phyloP scores from a whole-genome alignment of 2,113 vertebrate species.

The Odocoileus hemionus region DNA sequence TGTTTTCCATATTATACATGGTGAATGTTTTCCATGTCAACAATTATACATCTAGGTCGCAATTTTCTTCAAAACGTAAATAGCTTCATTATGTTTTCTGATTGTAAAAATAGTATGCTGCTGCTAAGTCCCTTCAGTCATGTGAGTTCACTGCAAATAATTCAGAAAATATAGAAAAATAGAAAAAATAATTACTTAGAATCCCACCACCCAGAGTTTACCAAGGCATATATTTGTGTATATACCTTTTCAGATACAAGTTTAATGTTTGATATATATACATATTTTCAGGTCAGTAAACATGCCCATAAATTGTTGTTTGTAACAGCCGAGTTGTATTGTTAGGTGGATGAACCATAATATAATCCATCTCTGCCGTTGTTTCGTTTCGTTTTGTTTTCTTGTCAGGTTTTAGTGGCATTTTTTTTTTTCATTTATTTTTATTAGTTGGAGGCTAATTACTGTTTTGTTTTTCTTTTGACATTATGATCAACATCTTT shows the following conservation, averaged over 20 bases:
- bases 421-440: no score
- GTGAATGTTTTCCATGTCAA: neutral
- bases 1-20: neutral
- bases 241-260: neutral
- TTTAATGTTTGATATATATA: neutral
- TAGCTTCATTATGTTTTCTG: neutral
- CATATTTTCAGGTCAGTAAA: constrained; percentile 36
- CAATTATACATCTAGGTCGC: neutral
- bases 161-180: neutral
- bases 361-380: neutral
- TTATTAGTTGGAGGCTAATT: no score
- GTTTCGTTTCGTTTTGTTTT: neutral
- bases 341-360: neutral
- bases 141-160: neutral
- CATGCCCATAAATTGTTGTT: neutral
- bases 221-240: neutral
- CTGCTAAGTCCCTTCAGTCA: no score
- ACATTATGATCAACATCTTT: neutral
- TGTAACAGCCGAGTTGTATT: neutral
- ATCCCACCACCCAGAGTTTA: neutral
- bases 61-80: neutral
- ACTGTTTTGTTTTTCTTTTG: neutral
- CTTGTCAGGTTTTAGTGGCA: no score
- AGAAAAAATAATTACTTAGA: neutral
- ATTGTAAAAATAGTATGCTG: neutral